Conservation (phyloP, 2,113 vertebrate species). For the Heliornis fulica region DNA sequence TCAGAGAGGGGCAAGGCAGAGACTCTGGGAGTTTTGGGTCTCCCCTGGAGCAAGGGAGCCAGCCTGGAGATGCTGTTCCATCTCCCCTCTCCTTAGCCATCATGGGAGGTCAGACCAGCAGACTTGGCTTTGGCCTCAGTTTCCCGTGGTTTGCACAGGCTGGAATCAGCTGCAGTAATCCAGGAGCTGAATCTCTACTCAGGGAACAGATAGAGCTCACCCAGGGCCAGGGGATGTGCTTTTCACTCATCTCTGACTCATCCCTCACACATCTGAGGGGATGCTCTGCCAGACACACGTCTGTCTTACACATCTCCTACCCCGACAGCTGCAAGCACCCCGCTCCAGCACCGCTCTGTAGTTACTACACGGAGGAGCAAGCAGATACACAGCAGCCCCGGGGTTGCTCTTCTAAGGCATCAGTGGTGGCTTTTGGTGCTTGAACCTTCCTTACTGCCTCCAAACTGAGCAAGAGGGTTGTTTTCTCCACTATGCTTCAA, state of each 20-base stretch:
- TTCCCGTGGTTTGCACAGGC: neutral
- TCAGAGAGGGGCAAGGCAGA: neutral
- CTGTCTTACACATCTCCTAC: neutral
- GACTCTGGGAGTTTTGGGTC: neutral
- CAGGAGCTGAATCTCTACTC: neutral
- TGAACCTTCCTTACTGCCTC: neutral
- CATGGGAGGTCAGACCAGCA: neutral
- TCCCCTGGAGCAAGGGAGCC: neutral
- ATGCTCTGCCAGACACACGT: neutral
- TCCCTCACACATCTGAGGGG: neutral
- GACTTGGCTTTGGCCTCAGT: neutral
- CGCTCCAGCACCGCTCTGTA: neutral
- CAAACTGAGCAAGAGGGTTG: neutral
- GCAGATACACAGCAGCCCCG: neutral
- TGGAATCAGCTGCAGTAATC: neutral
- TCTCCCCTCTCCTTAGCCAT: neutral
- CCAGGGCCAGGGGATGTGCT: accelerated
- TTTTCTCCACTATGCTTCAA: neutral
- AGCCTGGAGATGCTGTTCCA: neutral
- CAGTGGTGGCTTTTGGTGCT: neutral
- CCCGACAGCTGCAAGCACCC: neutral
- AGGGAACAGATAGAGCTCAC: neutral
- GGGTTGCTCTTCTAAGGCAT: neutral
- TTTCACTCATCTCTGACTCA: neutral
- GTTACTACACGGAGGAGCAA: neutral